These are phyloP conservation scores for Mionectes macconnelli DNA, from an alignment of 2,113 vertebrate genomes.

Conservation along the genomic window DNA sequence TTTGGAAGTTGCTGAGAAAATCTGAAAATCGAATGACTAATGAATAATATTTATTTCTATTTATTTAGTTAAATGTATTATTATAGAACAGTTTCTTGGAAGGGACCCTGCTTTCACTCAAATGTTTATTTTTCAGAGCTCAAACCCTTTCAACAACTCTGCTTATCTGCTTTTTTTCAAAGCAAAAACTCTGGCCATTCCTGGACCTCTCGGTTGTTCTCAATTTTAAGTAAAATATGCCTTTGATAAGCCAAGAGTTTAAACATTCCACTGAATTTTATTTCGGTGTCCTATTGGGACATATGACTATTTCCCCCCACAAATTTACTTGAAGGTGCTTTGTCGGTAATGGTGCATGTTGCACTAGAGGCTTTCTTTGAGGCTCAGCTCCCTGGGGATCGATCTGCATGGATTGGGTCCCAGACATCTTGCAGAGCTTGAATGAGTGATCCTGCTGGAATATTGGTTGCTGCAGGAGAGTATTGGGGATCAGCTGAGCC, in stretches of 20 bases:
- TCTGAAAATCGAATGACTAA: neutral
- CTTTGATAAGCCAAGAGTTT: neutral
- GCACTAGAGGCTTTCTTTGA: neutral
- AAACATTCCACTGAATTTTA: neutral
- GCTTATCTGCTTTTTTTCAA: neutral
- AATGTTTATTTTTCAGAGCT: neutral
- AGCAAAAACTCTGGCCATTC: neutral
- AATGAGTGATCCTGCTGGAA: neutral
- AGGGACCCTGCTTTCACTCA: neutral
- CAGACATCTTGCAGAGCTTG: neutral
- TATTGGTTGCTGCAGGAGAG: accelerated
- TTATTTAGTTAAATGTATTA: neutral
- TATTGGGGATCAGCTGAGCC: neutral
- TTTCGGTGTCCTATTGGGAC: neutral
- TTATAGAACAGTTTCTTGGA: neutral
- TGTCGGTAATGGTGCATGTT: no score
- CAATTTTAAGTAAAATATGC: neutral
- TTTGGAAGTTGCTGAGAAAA: neutral
- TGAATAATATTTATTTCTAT: neutral
- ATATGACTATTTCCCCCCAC: neutral
- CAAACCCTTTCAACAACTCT: neutral
- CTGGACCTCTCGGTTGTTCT: neutral
- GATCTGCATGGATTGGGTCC: neutral
- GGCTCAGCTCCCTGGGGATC: neutral
- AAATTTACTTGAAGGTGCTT: neutral